Evolutionary conservation across 2,888 invertebrate species (phyloP), one percentile per base, ranked within the genome.

Genomic region (Drosophila austrosaltans): DNA sequence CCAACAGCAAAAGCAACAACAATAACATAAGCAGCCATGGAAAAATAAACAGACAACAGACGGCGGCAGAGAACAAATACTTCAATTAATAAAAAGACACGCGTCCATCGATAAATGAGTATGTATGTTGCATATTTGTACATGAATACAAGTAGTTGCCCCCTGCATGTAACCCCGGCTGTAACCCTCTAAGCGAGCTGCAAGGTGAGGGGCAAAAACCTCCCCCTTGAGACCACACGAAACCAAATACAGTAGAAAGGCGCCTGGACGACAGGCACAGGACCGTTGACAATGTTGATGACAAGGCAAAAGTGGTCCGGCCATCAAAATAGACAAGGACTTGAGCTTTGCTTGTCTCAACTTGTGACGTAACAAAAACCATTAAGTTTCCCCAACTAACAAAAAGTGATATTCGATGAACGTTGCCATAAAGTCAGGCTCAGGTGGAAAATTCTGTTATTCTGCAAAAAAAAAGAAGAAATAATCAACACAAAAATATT

Each of bases 1-100:
- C 0, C 12, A 69, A 63, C 32, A 72, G 53, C 62, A 77, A 66
- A 3, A 32, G 7, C 36, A 36, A 36, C 39, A 25, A 8, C 48
- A 22, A 48, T 3, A 36, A 36, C 12, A 72, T 61, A 25, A 72
- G 53, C 64, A 77, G 63, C 68, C 65, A 66, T 63, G 65, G 60
- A 75, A 75, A 74, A 76, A 39, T 54, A 64, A 74, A 70, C 77
- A 79, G 77, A 79, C 77, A 79, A 73, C 79, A 76, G 72, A 63
- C 77, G 70, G 73, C 68, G 68, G 53, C 68, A 53, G 28, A 67
- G 77, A 81, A 85, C 89, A 85, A 89, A 85, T 89, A 85, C 89
- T 86, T 86, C 89, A 86, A 86, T 86, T 86, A 86, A 86, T 86
- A 86, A 89, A 86, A 80, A 87, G 85, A 80, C 89, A 86, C 85